These are phyloP conservation scores for Apotomis betuletana DNA, from an alignment of 2,888 invertebrate species.

Conservation along the genomic window DNA sequence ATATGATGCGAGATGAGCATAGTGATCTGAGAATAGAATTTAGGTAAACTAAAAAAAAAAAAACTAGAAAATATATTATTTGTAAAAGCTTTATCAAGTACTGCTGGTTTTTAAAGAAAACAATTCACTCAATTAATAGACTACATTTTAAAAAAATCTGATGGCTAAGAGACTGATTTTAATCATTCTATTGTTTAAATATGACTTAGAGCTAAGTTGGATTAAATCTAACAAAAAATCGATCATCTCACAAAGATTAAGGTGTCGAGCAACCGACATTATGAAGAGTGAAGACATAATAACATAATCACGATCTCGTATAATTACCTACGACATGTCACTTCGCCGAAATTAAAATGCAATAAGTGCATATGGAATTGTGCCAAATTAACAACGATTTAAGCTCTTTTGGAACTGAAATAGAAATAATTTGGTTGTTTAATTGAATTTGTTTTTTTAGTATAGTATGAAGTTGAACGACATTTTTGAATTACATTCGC, in stretches of 20 bases:
- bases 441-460: not conserved
- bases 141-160: slow-evolving; percentile 4
- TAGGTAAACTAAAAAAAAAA: too few relatives aligned
- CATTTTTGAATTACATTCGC: slow-evolving; percentile 19
- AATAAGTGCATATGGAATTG: not conserved
- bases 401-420: not conserved
- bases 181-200: slow-evolving; percentile 28
- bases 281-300: slow-evolving; percentile 50
- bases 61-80: too few relatives aligned
- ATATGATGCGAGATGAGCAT: not conserved
- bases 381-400: not conserved
- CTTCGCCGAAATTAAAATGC: slow-evolving; percentile 1
- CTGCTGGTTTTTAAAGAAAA: too few relatives aligned
- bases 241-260: slow-evolving; percentile 49
- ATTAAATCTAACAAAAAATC: slow-evolving; percentile 37
- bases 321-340: slow-evolving; percentile 52
- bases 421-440: not conserved
- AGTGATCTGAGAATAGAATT: too few relatives aligned
- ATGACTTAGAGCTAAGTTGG: slow-evolving; percentile 29
- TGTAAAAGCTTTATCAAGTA: too few relatives aligned
- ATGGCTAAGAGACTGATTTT: slow-evolving; percentile 19
- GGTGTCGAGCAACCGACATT: slow-evolving; percentile 45
- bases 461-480: slow-evolving; percentile 17
- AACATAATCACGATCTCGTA: slow-evolving; percentile 61
- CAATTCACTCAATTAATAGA: too few relatives aligned